phyloP scores from a whole-genome alignment of 2,888 invertebrate species.

The Geophilus truncorum region DNA sequence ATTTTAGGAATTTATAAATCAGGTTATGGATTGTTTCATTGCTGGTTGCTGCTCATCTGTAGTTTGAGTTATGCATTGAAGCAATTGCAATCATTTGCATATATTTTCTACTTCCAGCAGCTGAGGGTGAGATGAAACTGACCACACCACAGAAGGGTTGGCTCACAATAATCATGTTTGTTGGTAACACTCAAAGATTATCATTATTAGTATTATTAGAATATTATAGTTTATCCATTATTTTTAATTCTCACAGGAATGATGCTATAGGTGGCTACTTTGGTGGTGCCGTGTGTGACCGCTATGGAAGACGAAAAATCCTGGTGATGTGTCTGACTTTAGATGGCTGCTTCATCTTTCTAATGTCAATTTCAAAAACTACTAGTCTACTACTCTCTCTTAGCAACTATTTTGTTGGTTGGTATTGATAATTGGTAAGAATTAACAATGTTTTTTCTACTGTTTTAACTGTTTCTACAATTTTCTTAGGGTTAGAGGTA shows the following conservation, averaged over 20 bases:
- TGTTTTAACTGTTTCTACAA: not conserved
- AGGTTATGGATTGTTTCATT: slow-evolving; percentile 86
- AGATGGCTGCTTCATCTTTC: slow-evolving; percentile 75
- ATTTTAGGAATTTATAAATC: slow-evolving; percentile 37
- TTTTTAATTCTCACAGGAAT: slow-evolving; percentile 69
- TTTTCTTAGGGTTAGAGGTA: slow-evolving; percentile 67
- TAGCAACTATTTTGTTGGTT: not conserved
- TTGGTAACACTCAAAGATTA: no score
- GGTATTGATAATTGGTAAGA: slow-evolving; percentile 27
- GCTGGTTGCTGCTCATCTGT: slow-evolving; percentile 80
- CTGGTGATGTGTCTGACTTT: slow-evolving; percentile 85
- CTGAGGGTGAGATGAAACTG: slow-evolving; percentile 47
- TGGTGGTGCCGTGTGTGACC: slow-evolving; percentile 88
- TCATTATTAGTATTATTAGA: no score
- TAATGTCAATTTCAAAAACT: not conserved
- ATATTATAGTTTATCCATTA: no score
- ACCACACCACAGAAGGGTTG: slow-evolving; percentile 45
- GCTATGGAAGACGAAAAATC: slow-evolving; percentile 78
- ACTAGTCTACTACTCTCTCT: not conserved
- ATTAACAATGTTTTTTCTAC: not conserved
- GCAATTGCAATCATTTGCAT: slow-evolving; percentile 65
- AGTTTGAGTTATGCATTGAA: slow-evolving; percentile 85
- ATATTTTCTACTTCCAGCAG: slow-evolving; percentile 76
- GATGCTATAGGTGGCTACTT: slow-evolving; percentile 91
- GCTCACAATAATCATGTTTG: slow-evolving; percentile 47